A percentile compares a stretch with the other conserved stretches of the same genome.
phyloP scores from a whole-genome alignment of 2,113 vertebrate species.

The Thryonomys swinderianus region DNA sequence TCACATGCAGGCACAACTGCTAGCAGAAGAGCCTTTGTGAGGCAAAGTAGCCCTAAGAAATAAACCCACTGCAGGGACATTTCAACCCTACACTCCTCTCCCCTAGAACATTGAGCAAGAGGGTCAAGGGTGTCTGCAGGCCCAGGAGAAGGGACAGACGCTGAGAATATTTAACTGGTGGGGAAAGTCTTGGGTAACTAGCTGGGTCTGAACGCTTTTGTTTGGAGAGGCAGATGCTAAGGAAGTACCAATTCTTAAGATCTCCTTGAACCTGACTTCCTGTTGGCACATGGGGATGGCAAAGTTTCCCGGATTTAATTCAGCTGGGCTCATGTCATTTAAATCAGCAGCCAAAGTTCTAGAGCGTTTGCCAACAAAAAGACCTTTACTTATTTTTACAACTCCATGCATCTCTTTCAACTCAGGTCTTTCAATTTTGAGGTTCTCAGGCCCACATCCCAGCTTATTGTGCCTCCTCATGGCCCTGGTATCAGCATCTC shows the following conservation, averaged over 20 bases:
- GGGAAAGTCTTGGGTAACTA: background rate
- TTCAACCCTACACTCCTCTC: background rate
- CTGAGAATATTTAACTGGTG: too few species aligned
- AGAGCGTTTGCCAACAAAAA: background rate
- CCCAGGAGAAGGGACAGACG: background rate
- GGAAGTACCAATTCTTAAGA: background rate
- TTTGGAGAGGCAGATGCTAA: background rate
- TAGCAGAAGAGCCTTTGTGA: background rate
- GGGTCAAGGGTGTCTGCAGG: background rate
- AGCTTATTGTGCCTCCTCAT: rapidly evolving
- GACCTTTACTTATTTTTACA: background rate
- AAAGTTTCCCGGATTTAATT: background rate
- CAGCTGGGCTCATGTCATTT: background rate
- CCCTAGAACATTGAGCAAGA: background rate
- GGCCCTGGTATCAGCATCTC: background rate
- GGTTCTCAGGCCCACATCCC: background rate
- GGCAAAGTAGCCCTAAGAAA: background rate
- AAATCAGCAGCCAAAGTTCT: background rate
- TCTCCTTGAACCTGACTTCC: background rate
- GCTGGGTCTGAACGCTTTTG: background rate
- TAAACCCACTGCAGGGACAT: rapidly evolving
- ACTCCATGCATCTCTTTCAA: background rate
- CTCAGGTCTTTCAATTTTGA: background rate
- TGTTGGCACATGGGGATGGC: background rate
- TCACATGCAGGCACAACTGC: background rate